phyloP scores from a whole-genome alignment of 2,888 invertebrate species.

The Lypha dubia region DNA sequence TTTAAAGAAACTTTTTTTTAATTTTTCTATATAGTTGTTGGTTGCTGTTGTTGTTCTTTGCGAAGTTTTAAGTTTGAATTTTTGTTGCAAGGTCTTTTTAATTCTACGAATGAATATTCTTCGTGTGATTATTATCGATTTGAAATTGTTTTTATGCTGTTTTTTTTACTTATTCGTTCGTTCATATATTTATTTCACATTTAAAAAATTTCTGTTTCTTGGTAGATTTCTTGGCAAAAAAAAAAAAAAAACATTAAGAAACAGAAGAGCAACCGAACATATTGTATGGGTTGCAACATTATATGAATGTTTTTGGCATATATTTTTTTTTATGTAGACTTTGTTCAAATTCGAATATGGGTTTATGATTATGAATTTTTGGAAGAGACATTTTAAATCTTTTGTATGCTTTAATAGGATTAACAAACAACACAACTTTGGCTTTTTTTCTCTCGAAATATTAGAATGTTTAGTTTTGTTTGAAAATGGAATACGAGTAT shows the following conservation, averaged over 20 bases:
- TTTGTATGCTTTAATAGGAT: conserved; percentile 69
- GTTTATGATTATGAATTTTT: conserved; percentile 72
- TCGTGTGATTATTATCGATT: conserved; percentile 81
- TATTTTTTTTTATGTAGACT: conserved; percentile 25
- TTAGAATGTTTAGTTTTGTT: conserved; percentile 48
- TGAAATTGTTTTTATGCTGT: conserved; percentile 68
- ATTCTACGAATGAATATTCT: conserved; percentile 81
- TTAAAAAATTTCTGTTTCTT: conserved; percentile 52
- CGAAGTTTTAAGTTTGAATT: conserved; percentile 38
- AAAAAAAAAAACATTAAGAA: conserved; percentile 14
- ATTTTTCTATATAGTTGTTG: conserved; percentile 16
- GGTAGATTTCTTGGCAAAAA: conserved; percentile 61
- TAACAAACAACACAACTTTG: conserved; percentile 50
- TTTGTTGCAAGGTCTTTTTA: conserved; percentile 77
- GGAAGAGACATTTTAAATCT: conserved; percentile 69
- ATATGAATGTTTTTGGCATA: conserved; percentile 25
- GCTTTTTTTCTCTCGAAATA: conserved; percentile 10
- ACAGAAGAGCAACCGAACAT: conserved; percentile 19
- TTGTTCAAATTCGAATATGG: conserved; percentile 61
- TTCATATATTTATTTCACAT: conserved; percentile 51
- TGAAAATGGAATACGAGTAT: conserved; percentile 23
- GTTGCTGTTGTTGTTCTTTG: conserved; percentile 20
- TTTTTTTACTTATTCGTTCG: conserved; percentile 32
- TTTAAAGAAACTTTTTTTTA: conserved; percentile 14
- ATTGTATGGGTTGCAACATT: conserved; percentile 49